These are phyloP conservation scores for Scaptomyza caliginosa DNA, from an alignment of 2,888 invertebrate genomes.

Conservation along the genomic window DNA sequence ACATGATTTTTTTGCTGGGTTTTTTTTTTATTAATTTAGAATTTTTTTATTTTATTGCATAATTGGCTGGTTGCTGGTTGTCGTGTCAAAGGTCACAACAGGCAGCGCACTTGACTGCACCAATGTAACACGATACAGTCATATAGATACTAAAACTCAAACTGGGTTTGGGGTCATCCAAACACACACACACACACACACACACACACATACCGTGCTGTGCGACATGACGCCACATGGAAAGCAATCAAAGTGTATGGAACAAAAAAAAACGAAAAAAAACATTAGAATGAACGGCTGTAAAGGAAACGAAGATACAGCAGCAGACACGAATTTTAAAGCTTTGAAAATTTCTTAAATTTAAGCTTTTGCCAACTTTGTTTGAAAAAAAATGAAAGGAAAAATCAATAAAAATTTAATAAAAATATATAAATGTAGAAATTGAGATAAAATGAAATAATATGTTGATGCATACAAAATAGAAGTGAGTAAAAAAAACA, in stretches of 20 bases:
- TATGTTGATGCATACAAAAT: too few relatives aligned
- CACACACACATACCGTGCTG: conserved; percentile 9
- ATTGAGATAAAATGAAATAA: neutral
- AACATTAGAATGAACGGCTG: neutral
- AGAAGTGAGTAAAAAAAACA: too few relatives aligned
- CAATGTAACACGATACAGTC: conserved; percentile 15
- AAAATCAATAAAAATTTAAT: neutral
- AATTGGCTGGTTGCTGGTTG: conserved; percentile 59
- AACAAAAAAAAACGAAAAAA: conserved; percentile 1
- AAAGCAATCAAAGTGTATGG: conserved; percentile 63
- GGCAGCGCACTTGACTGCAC: conserved; percentile 38
- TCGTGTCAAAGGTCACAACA: conserved; percentile 50
- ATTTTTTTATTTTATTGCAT: conserved; percentile 66
- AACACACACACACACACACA: conserved; percentile 5
- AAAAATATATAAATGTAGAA: neutral
- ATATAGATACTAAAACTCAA: neutral
- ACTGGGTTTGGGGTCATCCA: neutral
- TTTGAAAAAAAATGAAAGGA: neutral
- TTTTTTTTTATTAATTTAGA: conserved; percentile 53
- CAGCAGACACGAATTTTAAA: too few relatives aligned
- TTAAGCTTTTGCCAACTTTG: too few relatives aligned
- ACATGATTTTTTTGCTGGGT: conserved; percentile 43
- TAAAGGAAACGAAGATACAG: too few relatives aligned
- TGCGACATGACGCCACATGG: conserved; percentile 47
- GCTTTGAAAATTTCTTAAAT: too few relatives aligned